Percentiles rank a stretch among this genome's conserved stretches.
Evolutionary conservation across 2,797 vertebrate genomes (phyloP).

Genomic region (Lutjanus argentimaculatus): DNA sequence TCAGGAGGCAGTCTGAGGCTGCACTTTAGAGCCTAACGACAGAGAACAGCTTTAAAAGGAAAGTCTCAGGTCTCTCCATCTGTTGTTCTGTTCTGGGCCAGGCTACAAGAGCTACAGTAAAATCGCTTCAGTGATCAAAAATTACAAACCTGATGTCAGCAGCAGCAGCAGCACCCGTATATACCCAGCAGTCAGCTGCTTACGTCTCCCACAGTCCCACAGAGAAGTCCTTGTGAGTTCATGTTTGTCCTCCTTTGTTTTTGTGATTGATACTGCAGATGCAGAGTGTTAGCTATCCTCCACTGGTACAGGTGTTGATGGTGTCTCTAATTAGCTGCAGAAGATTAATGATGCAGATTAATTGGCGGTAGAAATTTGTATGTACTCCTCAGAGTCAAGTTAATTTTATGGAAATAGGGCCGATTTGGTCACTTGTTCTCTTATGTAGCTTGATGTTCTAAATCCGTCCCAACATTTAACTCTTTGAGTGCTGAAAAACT

Average conservation of each 20-base stretch:
- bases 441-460: neutral
- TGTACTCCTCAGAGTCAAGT: constrained; percentile 23
- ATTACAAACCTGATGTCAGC: constrained; percentile 67
- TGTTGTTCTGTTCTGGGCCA: constrained; percentile 68
- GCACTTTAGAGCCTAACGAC: constrained; percentile 58
- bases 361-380: constrained; percentile 32
- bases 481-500: neutral
- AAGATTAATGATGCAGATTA: constrained; percentile 68
- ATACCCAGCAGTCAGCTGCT: constrained; percentile 49
- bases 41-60: constrained; percentile 66
- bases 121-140: constrained; percentile 73
- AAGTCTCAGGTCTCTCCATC: constrained; percentile 71
- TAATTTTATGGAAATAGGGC: constrained; percentile 47
- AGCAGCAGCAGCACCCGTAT: constrained; percentile 48
- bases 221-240: constrained; percentile 33
- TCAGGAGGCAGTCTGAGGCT: constrained; percentile 58
- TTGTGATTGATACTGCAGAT: constrained; percentile 51
- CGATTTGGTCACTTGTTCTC: constrained; percentile 23
- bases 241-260: constrained; percentile 55
- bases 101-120: constrained; percentile 49
- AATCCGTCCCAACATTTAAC: neutral
- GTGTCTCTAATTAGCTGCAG: constrained; percentile 62
- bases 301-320: constrained; percentile 49
- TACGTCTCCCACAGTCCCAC: constrained; percentile 32
- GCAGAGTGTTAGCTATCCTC: constrained; percentile 37